Conservation (phyloP, 1,140 invertebrate genomes). For the Gonioctena quinquepunctata region DNA sequence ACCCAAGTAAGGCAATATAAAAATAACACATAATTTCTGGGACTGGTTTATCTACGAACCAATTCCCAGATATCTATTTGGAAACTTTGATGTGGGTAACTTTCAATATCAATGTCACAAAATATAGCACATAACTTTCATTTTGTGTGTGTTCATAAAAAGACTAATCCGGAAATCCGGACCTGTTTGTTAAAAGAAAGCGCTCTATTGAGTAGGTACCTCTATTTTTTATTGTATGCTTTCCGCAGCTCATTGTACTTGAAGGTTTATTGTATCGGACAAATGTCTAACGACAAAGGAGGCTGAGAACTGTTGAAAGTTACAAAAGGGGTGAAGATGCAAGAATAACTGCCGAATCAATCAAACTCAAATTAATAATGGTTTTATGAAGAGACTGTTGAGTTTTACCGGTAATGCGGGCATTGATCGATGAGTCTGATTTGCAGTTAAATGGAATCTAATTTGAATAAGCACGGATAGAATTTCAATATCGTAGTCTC, state of each 20-base stretch:
- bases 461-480: background rate
- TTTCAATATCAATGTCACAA: too few relatives aligned
- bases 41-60: too few relatives aligned
- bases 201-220: background rate
- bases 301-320: constrained; percentile 3
- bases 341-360: background rate
- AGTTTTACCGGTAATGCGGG: background rate
- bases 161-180: background rate
- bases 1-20: too few relatives aligned
- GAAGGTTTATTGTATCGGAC: background rate
- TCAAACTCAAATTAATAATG: constrained; percentile 13
- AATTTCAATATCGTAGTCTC: too few relatives aligned
- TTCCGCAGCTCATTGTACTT: background rate
- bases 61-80: too few relatives aligned
- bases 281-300: constrained; percentile 2
- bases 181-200: background rate
- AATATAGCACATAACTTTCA: too few relatives aligned
- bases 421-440: background rate
- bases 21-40: too few relatives aligned
- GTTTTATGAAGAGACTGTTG: constrained; percentile 1
- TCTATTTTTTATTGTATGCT: background rate
- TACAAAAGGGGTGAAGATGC: background rate
- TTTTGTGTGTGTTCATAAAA: too few relatives aligned
- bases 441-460: background rate
- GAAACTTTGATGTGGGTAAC: too few relatives aligned